Base-by-base conservation (phyloP, 2,888 invertebrate genomes). In the Rhyacophila evoluta region DNA sequence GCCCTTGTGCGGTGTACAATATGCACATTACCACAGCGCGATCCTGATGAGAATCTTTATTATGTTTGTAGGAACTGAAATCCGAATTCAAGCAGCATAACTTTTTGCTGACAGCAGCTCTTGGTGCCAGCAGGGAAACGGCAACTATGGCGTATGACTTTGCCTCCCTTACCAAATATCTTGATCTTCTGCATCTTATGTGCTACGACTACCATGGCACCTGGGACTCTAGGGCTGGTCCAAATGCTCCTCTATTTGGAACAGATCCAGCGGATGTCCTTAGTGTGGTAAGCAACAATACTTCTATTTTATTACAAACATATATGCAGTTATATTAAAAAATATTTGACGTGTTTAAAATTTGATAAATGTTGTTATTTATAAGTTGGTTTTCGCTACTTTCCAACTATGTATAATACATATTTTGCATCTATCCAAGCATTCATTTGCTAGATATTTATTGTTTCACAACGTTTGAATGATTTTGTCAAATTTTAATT, bases 201-300 rank as follows among this genome's bases (percentile, higher is more conserved):
- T 94, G 95, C 81, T 97, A 97, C 85, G 97, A 97, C 86, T 97
- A 96, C 86, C 95, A 96, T 83, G 96, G 96, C 0, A 91, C 94
- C 4, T 96, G 96, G 96, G 95, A 96, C 83, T 89, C 89, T 0
- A 89, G 88, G 78, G 92, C 95, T 0, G 94, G 95, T 0, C 93
- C 95, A 8, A 96, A 97, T 85, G 94, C 96, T 0, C 97, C 97
- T 0, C 84, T 97, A 6, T 88, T 87, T 28, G 90, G 92, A 0
- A 83, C 84, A 0, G 86, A 85, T 81, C 86, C 86, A 0, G 85
- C 87, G 0, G 93, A 93, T 84, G 87, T 89, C 0, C 87, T 94
- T 2, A 95, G 92, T 86, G 92, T 96, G 87, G 95, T 95, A 33
- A 33, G 29, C 4, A 33, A 6, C 29, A n/a, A n/a, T n/a, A n/a